Percentiles rank a stretch among this genome's conserved stretches.
These are phyloP conservation scores for Aporophyla nigra DNA, from an alignment of 2,888 invertebrate genomes.

Conservation along the genomic window DNA sequence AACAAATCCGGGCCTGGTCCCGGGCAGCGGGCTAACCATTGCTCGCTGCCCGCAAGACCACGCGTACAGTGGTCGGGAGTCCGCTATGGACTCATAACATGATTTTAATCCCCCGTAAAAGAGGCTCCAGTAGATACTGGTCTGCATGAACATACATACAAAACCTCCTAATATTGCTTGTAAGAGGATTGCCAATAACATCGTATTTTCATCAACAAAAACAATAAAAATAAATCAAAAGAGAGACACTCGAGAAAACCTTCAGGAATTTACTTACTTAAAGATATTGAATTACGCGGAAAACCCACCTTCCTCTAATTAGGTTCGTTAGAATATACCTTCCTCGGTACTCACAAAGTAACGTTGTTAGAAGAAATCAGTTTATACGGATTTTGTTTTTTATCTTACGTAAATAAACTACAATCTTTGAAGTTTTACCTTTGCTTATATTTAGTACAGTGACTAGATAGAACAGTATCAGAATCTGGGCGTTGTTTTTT, in stretches of 20 bases:
- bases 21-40: too few relatives aligned
- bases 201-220: conserved; percentile 17
- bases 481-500: background rate
- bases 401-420: conserved; percentile 5
- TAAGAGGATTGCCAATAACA: conserved; percentile 22
- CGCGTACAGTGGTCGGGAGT: too few relatives aligned
- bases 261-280: conserved; percentile 47
- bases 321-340: conserved; percentile 40
- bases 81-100: background rate
- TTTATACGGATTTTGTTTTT: conserved; percentile 24
- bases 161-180: background rate
- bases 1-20: too few relatives aligned
- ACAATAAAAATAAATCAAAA: conserved; percentile 52
- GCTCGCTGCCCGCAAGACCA: too few relatives aligned
- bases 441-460: background rate
- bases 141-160: background rate
- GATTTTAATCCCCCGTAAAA: background rate
- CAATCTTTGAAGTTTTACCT: conserved; percentile 6
- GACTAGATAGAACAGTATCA: background rate
- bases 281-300: conserved; percentile 47
- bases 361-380: conserved; percentile 31
- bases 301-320: conserved; percentile 43
- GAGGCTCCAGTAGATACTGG: background rate
- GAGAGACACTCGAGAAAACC: conserved; percentile 34
- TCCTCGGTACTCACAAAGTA: conserved; percentile 34